These are phyloP conservation scores for Agrochola lychnidis DNA, from an alignment of 2,888 invertebrate species.

Conservation along the genomic window DNA sequence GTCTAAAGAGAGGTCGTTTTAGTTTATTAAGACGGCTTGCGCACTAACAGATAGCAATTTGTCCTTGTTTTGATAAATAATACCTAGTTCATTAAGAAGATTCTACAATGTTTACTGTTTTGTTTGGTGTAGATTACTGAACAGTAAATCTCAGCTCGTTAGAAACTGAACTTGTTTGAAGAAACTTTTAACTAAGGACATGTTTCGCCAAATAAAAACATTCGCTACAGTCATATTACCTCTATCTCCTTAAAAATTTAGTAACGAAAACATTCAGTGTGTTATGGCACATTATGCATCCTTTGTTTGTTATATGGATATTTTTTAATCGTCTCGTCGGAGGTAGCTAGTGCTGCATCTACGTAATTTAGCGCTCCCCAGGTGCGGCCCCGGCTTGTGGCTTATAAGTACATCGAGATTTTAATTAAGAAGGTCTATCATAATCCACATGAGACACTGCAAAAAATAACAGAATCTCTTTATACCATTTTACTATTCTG, in stretches of 20 bases:
- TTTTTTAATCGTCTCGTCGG: slow-evolving; percentile 67
- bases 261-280: slow-evolving; percentile 4
- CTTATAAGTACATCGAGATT: slow-evolving; percentile 84
- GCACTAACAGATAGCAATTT: slow-evolving; percentile 53
- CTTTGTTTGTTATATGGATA: slow-evolving; percentile 59
- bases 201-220: slow-evolving; percentile 4
- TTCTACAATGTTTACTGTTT: slow-evolving; percentile 22
- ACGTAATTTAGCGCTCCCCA: slow-evolving; percentile 84
- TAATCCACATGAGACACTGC: slow-evolving; percentile 76
- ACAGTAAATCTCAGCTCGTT: neutral
- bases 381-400: slow-evolving; percentile 82
- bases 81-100: slow-evolving; percentile 39
- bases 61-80: slow-evolving; percentile 48
- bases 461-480: slow-evolving; percentile 61
- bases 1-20: slow-evolving; percentile 77
- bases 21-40: slow-evolving; percentile 60
- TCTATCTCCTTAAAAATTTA: neutral
- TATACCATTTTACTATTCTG: slow-evolving; percentile 48
- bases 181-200: neutral
- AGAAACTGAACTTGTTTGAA: neutral
- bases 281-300: slow-evolving; percentile 14
- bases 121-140: slow-evolving; percentile 4
- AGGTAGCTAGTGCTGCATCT: slow-evolving; percentile 61
- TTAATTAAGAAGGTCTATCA: slow-evolving; percentile 86
- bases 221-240: neutral